phyloP scores from a whole-genome alignment of 2,888 invertebrate genomes.

The Ellobium chinense region DNA sequence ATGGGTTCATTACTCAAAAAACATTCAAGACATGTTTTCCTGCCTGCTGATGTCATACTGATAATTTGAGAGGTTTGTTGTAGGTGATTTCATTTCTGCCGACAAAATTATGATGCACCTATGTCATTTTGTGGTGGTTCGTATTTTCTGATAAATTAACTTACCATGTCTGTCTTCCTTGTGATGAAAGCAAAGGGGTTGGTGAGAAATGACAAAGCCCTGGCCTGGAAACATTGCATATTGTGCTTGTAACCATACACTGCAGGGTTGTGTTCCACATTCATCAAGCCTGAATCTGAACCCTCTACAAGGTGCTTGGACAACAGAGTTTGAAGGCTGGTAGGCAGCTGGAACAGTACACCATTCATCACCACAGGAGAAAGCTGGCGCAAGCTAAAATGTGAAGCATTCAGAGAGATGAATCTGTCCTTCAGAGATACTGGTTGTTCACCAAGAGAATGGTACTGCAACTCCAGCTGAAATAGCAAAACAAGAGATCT shows the following conservation, averaged over 20 bases:
- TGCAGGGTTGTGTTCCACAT: not conserved
- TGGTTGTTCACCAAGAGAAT: slow-evolving; percentile 65
- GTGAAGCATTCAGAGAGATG: slow-evolving; percentile 61
- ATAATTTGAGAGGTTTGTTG: too few relatives aligned
- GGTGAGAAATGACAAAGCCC: slow-evolving; percentile 62
- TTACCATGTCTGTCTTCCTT: slow-evolving; percentile 53
- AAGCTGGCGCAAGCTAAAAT: slow-evolving; percentile 51
- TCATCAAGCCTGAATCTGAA: too few relatives aligned
- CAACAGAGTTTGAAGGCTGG: slow-evolving; percentile 50
- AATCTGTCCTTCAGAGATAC: slow-evolving; percentile 55
- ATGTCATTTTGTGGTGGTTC: too few relatives aligned
- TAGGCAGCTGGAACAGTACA: slow-evolving; percentile 64
- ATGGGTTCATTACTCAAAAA: too few relatives aligned
- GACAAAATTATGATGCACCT: too few relatives aligned
- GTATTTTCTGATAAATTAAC: too few relatives aligned
- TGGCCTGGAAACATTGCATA: slow-evolving; percentile 63
- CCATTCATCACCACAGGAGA: slow-evolving; percentile 55
- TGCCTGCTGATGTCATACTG: too few relatives aligned
- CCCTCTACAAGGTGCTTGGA: not conserved
- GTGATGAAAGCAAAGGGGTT: slow-evolving; percentile 58
- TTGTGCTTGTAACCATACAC: slow-evolving; percentile 27
- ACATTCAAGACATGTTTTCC: too few relatives aligned
- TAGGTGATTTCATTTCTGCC: too few relatives aligned
- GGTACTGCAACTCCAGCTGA: slow-evolving; percentile 67
- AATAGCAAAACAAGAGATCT: slow-evolving; percentile 45